These are phyloP conservation scores for Apolygus lucorum DNA, from an alignment of 1,140 invertebrate genomes.

Conservation along the genomic window DNA sequence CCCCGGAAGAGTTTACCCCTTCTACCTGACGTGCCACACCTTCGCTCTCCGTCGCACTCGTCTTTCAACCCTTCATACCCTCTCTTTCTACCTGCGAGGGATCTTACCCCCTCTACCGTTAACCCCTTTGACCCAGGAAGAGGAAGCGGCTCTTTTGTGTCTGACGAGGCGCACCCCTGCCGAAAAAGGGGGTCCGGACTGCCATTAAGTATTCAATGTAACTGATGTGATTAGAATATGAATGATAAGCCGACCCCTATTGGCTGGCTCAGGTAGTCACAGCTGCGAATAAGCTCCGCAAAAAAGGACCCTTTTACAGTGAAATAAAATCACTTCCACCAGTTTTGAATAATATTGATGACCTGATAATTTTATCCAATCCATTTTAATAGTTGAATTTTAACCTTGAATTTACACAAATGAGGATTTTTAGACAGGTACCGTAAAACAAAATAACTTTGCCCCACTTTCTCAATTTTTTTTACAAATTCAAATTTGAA, in stretches of 20 bases:
- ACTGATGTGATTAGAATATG: slow-evolving; percentile 26
- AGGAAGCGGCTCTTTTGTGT: slow-evolving; percentile 11
- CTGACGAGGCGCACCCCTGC: neutral
- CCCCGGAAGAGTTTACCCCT: slow-evolving; percentile 12
- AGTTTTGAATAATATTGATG: too few relatives aligned
- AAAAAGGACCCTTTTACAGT: too few relatives aligned
- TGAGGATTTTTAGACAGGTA: too few relatives aligned
- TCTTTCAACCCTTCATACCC: neutral
- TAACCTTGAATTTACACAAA: too few relatives aligned
- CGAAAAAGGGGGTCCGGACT: slow-evolving; percentile 1
- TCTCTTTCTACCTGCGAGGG: slow-evolving; percentile 23
- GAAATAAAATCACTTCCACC: too few relatives aligned
- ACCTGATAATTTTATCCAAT: too few relatives aligned
- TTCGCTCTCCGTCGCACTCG: slow-evolving; percentile 10
- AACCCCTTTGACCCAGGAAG: slow-evolving; percentile 23
- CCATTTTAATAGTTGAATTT: too few relatives aligned
- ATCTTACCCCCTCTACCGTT: slow-evolving; percentile 16
- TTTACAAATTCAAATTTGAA: too few relatives aligned
- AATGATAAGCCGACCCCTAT: slow-evolving; percentile 16
- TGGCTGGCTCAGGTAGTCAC: slow-evolving; percentile 2
- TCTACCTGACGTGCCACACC: neutral
- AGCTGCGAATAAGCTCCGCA: too few relatives aligned
- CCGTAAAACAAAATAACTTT: too few relatives aligned
- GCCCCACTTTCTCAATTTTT: too few relatives aligned
- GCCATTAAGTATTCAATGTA: slow-evolving; percentile 28